phyloP scores from a whole-genome alignment of 2,113 vertebrate genomes.

The Raja brachyura region DNA sequence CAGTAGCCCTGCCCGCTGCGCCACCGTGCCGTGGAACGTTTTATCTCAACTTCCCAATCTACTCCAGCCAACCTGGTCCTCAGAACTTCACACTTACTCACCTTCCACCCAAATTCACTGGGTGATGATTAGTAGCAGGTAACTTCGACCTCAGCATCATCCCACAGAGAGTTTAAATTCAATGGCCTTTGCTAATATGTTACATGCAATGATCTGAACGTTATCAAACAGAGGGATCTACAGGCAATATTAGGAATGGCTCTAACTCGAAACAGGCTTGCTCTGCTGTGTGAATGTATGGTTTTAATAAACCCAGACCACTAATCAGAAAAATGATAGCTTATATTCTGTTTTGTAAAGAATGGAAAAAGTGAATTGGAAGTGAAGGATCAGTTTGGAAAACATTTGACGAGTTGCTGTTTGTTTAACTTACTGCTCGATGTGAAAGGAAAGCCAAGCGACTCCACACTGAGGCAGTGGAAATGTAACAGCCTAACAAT shows the following conservation, averaged over 20 bases:
- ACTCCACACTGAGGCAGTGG: neutral
- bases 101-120: no score
- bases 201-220: neutral
- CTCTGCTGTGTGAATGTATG: neutral
- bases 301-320: conserved; percentile 12
- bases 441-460: neutral
- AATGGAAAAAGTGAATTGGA: conserved; percentile 19
- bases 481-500: neutral
- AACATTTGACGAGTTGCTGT: neutral
- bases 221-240: neutral
- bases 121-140: no score
- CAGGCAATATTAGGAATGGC: neutral
- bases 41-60: no score
- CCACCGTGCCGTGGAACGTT: no score
- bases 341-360: neutral
- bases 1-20: no score
- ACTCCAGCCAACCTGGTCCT: no score
- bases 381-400: neutral
- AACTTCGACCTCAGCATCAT: no score
- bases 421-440: neutral
- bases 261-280: neutral
- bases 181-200: neutral
- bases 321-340: conserved; percentile 14
- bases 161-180: no score
- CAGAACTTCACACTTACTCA: no score